phyloP scores from a whole-genome alignment of 1,140 invertebrate species.

The Euschistus heros region DNA sequence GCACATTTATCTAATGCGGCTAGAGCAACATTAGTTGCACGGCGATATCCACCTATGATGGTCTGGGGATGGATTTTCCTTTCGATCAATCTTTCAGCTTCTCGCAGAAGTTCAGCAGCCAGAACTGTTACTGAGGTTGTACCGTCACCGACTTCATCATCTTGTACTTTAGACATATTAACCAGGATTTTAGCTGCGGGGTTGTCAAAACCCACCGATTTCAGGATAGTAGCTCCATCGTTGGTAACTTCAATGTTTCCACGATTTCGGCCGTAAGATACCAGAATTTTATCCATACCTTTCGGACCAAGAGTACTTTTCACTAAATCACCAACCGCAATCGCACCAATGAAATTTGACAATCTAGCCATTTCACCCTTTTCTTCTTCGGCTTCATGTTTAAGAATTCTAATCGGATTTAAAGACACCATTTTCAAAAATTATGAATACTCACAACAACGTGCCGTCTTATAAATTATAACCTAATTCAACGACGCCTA shows the following conservation, averaged over 20 bases:
- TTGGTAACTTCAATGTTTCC: constrained; percentile 94
- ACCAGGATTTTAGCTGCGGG: constrained; percentile 97
- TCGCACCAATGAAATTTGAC: constrained; percentile 95
- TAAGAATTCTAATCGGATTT: constrained; percentile 88
- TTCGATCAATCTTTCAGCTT: constrained; percentile 88
- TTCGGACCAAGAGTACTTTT: constrained; percentile 98
- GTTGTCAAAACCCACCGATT: constrained; percentile 95
- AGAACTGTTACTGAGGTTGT: constrained; percentile 95
- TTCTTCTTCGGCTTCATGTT: constrained; percentile 93
- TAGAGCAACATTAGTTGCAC: constrained; percentile 70
- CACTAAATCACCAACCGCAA: constrained; percentile 95
- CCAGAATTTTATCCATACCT: constrained; percentile 99
- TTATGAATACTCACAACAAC: not conserved
- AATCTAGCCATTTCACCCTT: constrained; percentile 90
- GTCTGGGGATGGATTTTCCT: constrained; percentile 98
- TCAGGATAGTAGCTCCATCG: constrained; percentile 97
- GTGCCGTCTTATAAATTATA: not conserved
- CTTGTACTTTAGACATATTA: constrained; percentile 96
- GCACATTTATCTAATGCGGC: constrained; percentile 68
- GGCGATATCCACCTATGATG: constrained; percentile 90
- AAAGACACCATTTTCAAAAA: constrained; percentile 52
- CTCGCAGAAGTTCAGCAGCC: constrained; percentile 88
- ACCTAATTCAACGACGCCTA: not conserved
- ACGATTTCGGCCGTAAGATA: constrained; percentile 68
- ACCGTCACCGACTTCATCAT: constrained; percentile 99